A percentile compares a stretch with the other conserved stretches of the same genome.
Conservation (phyloP, 2,797 vertebrate genomes). For the Rhabdomys pumilio region DNA sequence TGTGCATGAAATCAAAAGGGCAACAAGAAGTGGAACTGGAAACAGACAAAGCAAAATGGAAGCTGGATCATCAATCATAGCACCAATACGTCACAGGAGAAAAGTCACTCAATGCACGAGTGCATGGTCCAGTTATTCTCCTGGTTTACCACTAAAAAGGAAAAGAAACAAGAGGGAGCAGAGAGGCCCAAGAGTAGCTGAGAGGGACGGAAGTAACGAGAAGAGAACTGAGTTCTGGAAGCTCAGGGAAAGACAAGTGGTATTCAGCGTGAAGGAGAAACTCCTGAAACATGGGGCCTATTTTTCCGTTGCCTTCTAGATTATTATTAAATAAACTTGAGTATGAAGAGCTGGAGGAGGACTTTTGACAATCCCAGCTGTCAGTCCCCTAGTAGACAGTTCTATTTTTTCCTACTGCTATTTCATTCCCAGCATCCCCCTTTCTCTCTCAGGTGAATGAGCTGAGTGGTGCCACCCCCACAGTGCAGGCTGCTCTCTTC, state of each 20-base stretch:
- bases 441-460: slow-evolving; percentile 70
- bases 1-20: background rate
- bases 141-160: background rate
- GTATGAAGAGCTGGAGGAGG: slow-evolving; percentile 79
- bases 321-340: slow-evolving; percentile 75
- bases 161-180: background rate
- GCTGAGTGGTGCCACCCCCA: slow-evolving; percentile 59
- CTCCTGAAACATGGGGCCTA: slow-evolving; percentile 20
- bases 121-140: background rate
- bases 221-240: background rate
- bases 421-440: slow-evolving; percentile 57
- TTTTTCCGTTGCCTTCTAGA: slow-evolving; percentile 49
- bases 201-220: background rate
- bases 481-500: background rate
- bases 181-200: background rate
- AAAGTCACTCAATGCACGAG: background rate
- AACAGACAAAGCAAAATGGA: slow-evolving; percentile 9
- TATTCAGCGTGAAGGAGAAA: background rate
- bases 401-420: slow-evolving; percentile 81
- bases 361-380: slow-evolving; percentile 79
- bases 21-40: background rate
- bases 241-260: background rate
- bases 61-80: background rate
- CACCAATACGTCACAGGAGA: background rate
- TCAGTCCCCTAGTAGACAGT: slow-evolving; percentile 76